Conservation (phyloP, 53 echinoderm and acorn worm species). For the Zoroaster sp. region DNA sequence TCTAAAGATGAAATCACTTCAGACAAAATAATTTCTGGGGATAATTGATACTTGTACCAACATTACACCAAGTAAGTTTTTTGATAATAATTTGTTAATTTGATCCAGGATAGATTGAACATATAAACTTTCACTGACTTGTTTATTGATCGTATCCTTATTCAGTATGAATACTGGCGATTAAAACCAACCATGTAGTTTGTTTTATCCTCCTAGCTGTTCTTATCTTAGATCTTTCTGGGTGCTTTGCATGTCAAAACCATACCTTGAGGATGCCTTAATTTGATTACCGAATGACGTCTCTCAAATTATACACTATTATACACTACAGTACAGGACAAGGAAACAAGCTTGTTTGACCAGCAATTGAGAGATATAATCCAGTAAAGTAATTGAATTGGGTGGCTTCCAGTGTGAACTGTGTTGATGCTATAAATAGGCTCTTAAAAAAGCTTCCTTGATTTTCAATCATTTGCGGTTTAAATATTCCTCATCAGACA, state of each 20-base stretch:
- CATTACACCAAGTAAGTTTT: too few relatives aligned
- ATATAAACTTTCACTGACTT: too few relatives aligned
- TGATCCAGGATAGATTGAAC: too few relatives aligned
- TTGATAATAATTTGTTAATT: too few relatives aligned
- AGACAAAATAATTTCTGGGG: too few relatives aligned
- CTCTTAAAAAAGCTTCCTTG: not conserved
- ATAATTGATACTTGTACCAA: too few relatives aligned
- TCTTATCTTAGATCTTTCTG: not conserved
- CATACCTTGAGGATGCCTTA: not conserved
- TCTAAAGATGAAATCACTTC: too few relatives aligned
- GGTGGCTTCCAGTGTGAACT: constrained; percentile 9
- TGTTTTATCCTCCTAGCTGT: not conserved
- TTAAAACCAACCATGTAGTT: too few relatives aligned
- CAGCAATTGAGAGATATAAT: constrained; percentile 1
- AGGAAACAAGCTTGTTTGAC: not conserved
- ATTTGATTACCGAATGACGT: constrained; percentile 34
- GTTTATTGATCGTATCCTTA: too few relatives aligned
- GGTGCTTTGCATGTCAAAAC: not conserved
- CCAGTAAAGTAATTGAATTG: constrained; percentile 34
- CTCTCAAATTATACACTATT: not conserved
- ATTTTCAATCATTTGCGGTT: not conserved
- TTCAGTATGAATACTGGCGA: too few relatives aligned
- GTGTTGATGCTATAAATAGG: constrained; percentile 6
- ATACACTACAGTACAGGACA: not conserved
- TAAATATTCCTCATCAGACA: not conserved